A percentile compares a stretch with the other conserved stretches of the same genome.
Conservation (phyloP, 2,113 vertebrate species). For the Oxyura jamaicensis region DNA sequence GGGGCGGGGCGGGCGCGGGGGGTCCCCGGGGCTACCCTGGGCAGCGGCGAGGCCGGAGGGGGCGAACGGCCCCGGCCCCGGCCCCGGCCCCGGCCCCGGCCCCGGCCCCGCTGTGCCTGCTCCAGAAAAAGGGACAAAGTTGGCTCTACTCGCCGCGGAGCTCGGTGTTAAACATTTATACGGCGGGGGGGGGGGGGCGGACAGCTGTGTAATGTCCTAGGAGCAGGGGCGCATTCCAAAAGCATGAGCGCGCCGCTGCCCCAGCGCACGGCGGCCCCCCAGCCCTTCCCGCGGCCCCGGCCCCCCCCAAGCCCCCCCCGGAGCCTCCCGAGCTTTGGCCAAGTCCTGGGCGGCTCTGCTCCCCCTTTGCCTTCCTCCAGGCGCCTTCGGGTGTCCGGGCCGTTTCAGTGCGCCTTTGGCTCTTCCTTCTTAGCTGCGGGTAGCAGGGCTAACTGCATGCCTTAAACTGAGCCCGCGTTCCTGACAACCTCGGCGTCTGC, state of each 20-base stretch:
- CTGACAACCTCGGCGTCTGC: background rate
- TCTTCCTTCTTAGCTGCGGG: background rate
- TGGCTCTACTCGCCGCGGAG: slow-evolving; percentile 27
- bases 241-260: slow-evolving; percentile 49
- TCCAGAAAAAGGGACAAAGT: slow-evolving; percentile 28
- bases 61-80: background rate
- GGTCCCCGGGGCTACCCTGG: background rate
- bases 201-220: slow-evolving; percentile 49
- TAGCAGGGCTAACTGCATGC: background rate
- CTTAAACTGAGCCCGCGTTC: background rate
- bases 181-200: slow-evolving; percentile 19
- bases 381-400: background rate
- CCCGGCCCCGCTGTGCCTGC: background rate
- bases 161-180: slow-evolving; percentile 40
- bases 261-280: background rate
- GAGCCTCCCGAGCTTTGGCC: no score
- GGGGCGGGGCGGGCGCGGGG: no score
- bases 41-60: background rate
- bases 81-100: no score
- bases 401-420: background rate
- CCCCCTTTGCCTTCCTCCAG: background rate
- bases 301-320: background rate
- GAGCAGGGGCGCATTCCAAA: slow-evolving; percentile 67
- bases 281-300: background rate
- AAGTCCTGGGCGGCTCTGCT: background rate